A percentile compares a stretch with the other conserved stretches of the same genome.
Conservation (phyloP, 1,140 invertebrate species). For the Leguminivora glycinivorella region DNA sequence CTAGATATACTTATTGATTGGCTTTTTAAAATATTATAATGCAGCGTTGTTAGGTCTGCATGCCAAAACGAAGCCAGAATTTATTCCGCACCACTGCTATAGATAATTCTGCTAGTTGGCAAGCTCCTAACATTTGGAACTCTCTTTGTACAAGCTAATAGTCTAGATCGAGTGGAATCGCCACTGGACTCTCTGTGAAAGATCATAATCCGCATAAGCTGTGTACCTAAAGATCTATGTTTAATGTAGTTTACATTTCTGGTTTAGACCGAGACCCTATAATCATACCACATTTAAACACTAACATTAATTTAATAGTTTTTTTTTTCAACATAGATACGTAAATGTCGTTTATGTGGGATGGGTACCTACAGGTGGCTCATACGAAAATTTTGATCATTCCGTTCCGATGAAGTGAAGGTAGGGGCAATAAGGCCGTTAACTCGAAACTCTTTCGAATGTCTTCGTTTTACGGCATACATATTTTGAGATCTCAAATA, state of each 20-base stretch:
- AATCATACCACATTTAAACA: no score
- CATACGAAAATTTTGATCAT: neutral
- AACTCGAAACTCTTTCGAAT: no score
- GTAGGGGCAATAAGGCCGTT: no score
- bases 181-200: constrained; percentile 53
- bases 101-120: constrained; percentile 60
- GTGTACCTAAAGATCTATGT: constrained; percentile 28
- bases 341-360: neutral
- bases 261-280: neutral
- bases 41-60: neutral
- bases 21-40: neutral
- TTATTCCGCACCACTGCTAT: constrained; percentile 43
- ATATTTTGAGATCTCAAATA: constrained; percentile 31
- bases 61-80: constrained; percentile 41
- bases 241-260: neutral
- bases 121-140: constrained; percentile 52
- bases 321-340: no score
- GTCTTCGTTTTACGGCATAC: no score
- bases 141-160: constrained; percentile 48
- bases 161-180: constrained; percentile 50
- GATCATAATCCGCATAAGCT: constrained; percentile 47
- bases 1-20: neutral
- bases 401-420: neutral
- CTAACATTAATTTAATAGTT: no score
- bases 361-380: neutral